These are phyloP conservation scores for Malacosoma neustria DNA, from an alignment of 2,888 invertebrate species.

Conservation along the genomic window DNA sequence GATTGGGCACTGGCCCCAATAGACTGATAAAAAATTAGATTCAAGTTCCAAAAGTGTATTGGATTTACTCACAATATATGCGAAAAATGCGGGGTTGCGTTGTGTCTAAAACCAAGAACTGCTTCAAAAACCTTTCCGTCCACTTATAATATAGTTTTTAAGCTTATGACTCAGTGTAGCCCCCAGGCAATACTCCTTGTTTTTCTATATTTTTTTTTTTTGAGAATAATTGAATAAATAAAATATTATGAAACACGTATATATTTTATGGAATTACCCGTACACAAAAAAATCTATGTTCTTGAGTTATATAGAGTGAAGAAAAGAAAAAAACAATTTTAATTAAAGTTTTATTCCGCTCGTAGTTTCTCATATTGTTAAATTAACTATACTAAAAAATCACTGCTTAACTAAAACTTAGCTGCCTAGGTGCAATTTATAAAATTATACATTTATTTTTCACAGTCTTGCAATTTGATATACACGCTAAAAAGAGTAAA, in stretches of 20 bases:
- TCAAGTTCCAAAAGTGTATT: conserved; percentile 26
- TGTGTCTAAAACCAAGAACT: conserved; percentile 21
- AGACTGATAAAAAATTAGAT: conserved; percentile 22
- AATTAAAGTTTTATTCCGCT: not conserved
- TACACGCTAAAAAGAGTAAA: conserved; percentile 19
- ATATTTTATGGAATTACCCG: no score
- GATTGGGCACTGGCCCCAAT: conserved; percentile 24
- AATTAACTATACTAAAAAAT: conserved; percentile 24
- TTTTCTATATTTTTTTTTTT: no score
- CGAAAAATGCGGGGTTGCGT: conserved; percentile 27
- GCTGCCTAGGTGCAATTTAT: conserved; percentile 28
- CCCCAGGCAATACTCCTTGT: not conserved
- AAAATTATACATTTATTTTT: conserved; percentile 26
- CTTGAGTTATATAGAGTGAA: no score
- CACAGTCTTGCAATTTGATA: conserved; percentile 45
- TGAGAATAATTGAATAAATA: no score
- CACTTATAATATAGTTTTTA: no score
- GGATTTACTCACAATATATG: conserved; percentile 24
- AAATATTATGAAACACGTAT: no score
- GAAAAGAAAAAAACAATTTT: no score
- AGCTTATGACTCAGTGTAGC: conserved; percentile 3
- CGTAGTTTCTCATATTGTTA: conserved; percentile 7
- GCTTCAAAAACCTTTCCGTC: conserved; percentile 22
- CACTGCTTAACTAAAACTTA: conserved; percentile 14
- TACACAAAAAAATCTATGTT: no score